A percentile compares a stretch with the other conserved stretches of the same genome.
These are phyloP conservation scores for Limnothrissa miodon DNA, from an alignment of 2,113 vertebrate genomes.

Conservation along the genomic window DNA sequence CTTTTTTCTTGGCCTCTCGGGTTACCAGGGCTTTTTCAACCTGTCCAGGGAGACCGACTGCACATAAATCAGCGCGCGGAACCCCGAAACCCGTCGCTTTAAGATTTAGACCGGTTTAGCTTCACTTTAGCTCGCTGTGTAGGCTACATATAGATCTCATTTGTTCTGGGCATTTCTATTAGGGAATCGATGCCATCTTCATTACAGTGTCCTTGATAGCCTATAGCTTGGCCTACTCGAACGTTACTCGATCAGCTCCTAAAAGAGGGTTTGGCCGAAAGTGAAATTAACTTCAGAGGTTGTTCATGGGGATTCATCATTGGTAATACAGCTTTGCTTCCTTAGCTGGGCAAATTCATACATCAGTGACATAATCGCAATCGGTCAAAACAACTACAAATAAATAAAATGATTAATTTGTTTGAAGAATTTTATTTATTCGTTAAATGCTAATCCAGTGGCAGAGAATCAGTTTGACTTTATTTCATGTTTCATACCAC, in stretches of 20 bases:
- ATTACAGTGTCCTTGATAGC: not conserved
- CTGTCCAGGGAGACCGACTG: conserved; percentile 64
- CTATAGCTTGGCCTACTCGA: not conserved
- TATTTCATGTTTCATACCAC: not conserved
- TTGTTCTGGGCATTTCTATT: conserved; percentile 52
- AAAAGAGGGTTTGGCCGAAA: not conserved
- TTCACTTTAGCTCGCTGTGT: conserved; percentile 43
- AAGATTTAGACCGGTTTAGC: conserved; percentile 42
- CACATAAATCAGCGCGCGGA: conserved; percentile 79
- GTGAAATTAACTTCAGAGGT: conserved; percentile 10
- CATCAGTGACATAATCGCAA: not conserved
- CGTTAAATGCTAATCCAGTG: not conserved
- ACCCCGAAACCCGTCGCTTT: conserved; percentile 67
- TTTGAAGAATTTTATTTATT: not conserved
- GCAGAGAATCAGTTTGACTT: not conserved
- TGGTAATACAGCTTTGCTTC: not conserved
- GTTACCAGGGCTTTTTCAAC: conserved; percentile 75
- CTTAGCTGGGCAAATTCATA: not conserved
- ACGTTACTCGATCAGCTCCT: not conserved
- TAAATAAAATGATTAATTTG: not conserved
- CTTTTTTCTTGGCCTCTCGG: conserved; percentile 63
- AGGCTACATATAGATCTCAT: conserved; percentile 28
- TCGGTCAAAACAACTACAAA: not conserved
- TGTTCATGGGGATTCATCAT: not conserved
- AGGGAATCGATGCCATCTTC: conserved; percentile 36